Evolutionary conservation across 2,113 vertebrate species (phyloP).

Genomic region (Nycticebus coucang): DNA sequence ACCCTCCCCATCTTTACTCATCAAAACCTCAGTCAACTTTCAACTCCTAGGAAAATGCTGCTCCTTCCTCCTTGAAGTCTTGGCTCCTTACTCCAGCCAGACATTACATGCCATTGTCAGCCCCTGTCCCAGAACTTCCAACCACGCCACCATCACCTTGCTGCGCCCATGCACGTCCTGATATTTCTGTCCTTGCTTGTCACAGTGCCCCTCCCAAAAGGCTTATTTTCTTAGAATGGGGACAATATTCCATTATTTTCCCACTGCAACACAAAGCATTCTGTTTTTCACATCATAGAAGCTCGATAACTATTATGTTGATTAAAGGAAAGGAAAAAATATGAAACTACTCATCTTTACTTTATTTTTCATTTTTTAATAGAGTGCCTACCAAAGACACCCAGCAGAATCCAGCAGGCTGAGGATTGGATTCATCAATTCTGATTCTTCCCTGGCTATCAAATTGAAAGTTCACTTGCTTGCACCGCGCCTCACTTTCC

Average conservation of each 20-base stretch:
- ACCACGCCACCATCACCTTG: background rate
- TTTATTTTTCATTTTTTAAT: background rate
- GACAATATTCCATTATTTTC: background rate
- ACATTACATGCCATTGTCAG: background rate
- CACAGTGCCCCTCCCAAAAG: background rate
- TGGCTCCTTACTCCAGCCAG: background rate
- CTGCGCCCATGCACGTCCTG: background rate
- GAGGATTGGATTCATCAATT: background rate
- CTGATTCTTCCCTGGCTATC: background rate
- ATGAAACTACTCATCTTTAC: background rate
- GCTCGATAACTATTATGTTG: background rate
- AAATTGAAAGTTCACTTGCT: slow-evolving; percentile 20
- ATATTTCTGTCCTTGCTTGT: background rate
- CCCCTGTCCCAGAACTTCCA: background rate
- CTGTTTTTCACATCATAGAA: background rate
- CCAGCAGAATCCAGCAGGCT: background rate
- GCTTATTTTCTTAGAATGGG: too few species aligned
- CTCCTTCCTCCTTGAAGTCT: background rate
- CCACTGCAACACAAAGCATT: background rate
- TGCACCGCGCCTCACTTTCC: slow-evolving; percentile 29
- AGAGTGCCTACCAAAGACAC: slow-evolving; percentile 2
- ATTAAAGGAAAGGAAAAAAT: background rate
- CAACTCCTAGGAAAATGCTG: background rate
- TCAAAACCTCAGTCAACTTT: background rate
- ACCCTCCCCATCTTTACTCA: background rate